These are phyloP conservation scores for Prionace glauca DNA, from an alignment of 2,797 vertebrate genomes.

Conservation along the genomic window DNA sequence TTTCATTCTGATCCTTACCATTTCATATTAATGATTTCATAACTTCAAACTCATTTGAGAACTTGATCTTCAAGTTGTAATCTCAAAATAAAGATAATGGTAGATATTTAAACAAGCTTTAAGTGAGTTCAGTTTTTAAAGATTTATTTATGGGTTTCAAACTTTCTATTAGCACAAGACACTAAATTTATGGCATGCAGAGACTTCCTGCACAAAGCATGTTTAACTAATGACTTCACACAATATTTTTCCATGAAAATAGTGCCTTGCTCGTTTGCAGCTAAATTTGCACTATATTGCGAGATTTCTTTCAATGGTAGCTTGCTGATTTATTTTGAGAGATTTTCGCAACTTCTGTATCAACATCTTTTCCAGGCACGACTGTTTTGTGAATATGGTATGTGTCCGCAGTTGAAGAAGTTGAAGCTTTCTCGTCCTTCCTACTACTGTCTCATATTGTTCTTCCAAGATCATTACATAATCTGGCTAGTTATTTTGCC, in stretches of 20 bases:
- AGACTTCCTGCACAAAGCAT: background rate
- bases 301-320: constrained; percentile 11
- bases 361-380: constrained; percentile 18
- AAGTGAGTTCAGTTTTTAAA: constrained; percentile 30
- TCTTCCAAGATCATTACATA: background rate
- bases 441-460: background rate
- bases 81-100: background rate
- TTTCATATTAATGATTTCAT: background rate
- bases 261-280: constrained; percentile 29
- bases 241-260: constrained; percentile 6
- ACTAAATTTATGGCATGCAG: background rate
- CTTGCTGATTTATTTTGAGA: constrained; percentile 10
- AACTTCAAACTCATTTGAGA: background rate
- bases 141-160: background rate
- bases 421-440: background rate
- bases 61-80: background rate
- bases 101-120: constrained; percentile 3
- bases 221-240: constrained; percentile 11
- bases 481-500: background rate
- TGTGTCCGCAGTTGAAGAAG: background rate
- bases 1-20: background rate
- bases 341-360: background rate
- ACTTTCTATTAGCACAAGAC: background rate
- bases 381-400: background rate
- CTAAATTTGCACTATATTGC: background rate